Base-by-base conservation (phyloP, 2,113 vertebrate species). In the Tenebrosternarchus preto region DNA sequence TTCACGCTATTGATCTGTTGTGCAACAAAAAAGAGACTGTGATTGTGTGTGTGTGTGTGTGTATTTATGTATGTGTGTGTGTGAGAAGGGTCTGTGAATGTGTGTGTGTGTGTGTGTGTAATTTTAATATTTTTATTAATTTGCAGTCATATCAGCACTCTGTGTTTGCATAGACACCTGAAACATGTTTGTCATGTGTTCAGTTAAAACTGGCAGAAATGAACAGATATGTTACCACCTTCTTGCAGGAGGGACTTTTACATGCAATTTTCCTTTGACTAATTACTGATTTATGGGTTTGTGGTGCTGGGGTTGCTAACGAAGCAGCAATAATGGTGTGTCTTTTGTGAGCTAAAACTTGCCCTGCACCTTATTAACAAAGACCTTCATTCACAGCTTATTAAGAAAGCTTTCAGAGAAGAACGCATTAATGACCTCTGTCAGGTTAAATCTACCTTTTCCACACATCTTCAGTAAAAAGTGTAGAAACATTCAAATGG, bases 261-360 rank as follows among this genome's bases (percentile, higher is more conserved):
- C 80, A 72, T 64, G 77, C 73, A 84, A 86, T 86, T 82, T 88
- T 82, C 75, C 43, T 24, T 6, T 0, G 67, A 84, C 85, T 90
- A 90, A 91, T 84, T 88, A 87, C 87, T 78, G 89, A 89, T 88
- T 91, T 85, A 86, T 85, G 81, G 76, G 76, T 31, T 39, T 82
- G 87, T 87, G 84, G 88, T 90, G 90, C 84, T 77, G 43, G 4
- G 86, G 79, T 88, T 92, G 88, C 67, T 88, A 91, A 93, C 88
- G 88, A 90, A 70, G 81, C 76, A 73, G 82, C 85, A 87, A 89
- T 90, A 88, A 89, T 77, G 82, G 72, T 80, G 84, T 83, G 70
- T 73, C 87, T 84, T 88, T 88, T 90, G 88, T 88, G 89, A 86
- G 88, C 55, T 46, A 77, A 81, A 82, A 84, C 66, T 78, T 9